Evolutionary conservation across 2,797 vertebrate genomes (phyloP).

Genomic region (Borostomias antarcticus): DNA sequence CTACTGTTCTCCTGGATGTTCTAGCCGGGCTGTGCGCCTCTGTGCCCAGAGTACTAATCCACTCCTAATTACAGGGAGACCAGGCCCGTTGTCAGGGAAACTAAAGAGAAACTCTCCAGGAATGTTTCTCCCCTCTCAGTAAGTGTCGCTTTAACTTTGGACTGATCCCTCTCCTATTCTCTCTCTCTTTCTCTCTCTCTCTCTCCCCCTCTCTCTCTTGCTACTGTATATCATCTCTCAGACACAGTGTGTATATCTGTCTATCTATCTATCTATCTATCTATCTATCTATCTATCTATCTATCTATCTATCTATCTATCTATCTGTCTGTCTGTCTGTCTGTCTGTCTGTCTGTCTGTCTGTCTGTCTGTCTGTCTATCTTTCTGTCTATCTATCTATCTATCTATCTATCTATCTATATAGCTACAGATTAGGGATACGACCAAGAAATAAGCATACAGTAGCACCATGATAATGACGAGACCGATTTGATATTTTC

Average conservation of each 20-base stretch:
- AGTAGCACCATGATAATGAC: no score
- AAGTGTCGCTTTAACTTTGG: slow-evolving; percentile 24
- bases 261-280: no score
- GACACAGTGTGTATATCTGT: no score
- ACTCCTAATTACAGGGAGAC: slow-evolving; percentile 70
- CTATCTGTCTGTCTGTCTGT: no score
- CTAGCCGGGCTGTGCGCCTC: slow-evolving; percentile 41
- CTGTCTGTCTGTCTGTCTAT: no score
- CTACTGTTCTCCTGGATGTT: slow-evolving; percentile 26
- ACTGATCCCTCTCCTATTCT: neutral
- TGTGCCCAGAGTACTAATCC: slow-evolving; percentile 66
- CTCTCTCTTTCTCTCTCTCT: no score
- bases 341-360: no score
- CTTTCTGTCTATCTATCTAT: no score
- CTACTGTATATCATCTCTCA: neutral
- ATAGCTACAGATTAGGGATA: neutral
- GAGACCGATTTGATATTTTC: neutral
- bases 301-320: no score
- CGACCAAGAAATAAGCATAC: neutral
- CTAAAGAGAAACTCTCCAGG: slow-evolving; percentile 71
- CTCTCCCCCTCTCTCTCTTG: neutral
- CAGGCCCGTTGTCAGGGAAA: slow-evolving; percentile 74
- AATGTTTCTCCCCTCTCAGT: slow-evolving; percentile 62
- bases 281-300: no score
- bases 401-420: no score